Base-by-base conservation (phyloP, 2,113 vertebrate genomes). In the Synodontis membranacea region DNA sequence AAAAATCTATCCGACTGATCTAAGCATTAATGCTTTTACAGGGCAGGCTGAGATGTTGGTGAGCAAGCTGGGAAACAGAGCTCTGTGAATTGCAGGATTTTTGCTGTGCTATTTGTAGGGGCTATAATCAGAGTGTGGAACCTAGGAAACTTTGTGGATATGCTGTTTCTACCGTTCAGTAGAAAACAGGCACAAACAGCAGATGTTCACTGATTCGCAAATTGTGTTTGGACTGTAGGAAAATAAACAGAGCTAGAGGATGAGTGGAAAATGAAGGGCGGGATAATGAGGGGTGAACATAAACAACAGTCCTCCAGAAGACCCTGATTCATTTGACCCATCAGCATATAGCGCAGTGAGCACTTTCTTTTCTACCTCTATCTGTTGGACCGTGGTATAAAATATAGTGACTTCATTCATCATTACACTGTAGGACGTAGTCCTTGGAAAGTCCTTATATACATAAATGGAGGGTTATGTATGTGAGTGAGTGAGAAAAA, bases 151-250 rank as follows among this genome's bases (percentile, higher is more conserved):
- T 4, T 44, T 82, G 62, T 85, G 37, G 60, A 42, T 68, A 64
- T 28, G 58, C n/a, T 84, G 64, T 64, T 60, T 52, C 42, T 46
- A 81, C 58, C 48, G 62, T 62, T 82, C 37, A 50, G 50, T 17
- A 76, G 39, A 75, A 87, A 58, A 58, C 76, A 88, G 82, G 17
- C 72, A 37, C 7, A 72, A 79, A 72, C 42, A 80, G 50, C 79
- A 89, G 70, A 88, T 80, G 76, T 34, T 62, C 39, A 9, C 37
- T 89, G 58, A 86, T 86, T 84, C 68, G 76, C 25, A 48, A 66
- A 70, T 42, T 23, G 58, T 50, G 46, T n/a, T 60, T 44, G 84
- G 84, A 79, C 28, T 54, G 0, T 52, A 21, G 23, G 15, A 46
- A 84, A 76, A 66, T 68, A 60, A 85, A 60, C 74, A 80, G 31